Evolutionary conservation across 2,113 vertebrate species (phyloP).

Genomic region (Cephalopholis sonnerati): DNA sequence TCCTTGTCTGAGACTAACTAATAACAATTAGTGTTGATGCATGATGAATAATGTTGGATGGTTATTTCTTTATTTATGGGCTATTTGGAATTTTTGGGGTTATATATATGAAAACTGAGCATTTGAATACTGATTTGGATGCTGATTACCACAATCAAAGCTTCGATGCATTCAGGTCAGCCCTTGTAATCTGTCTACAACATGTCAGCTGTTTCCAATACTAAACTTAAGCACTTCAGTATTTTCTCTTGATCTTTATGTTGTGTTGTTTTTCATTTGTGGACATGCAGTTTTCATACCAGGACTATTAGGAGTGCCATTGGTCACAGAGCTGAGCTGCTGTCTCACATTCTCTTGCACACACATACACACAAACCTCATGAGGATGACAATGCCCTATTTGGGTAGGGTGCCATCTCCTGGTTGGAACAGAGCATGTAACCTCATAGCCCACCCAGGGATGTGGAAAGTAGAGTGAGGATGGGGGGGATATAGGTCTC

Average conservation of each 20-base stretch:
- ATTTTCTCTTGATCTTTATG: constrained; percentile 6
- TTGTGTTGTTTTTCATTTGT: not conserved
- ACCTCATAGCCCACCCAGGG: constrained; percentile 26
- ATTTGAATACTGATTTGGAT: too few relatives aligned
- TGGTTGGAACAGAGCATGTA: constrained; percentile 82
- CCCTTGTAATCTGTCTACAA: not conserved
- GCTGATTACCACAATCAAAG: too few relatives aligned
- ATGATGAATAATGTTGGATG: too few relatives aligned
- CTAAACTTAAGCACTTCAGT: not conserved
- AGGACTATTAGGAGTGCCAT: not conserved
- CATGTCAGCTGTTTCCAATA: not conserved
- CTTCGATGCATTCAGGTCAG: too few relatives aligned
- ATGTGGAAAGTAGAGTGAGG: not conserved
- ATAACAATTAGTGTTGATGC: too few relatives aligned
- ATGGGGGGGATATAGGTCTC: not conserved
- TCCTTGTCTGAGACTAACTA: too few relatives aligned
- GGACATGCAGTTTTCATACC: not conserved
- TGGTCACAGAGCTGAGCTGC: not conserved
- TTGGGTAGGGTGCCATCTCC: constrained; percentile 96
- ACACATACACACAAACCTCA: constrained; percentile 6
- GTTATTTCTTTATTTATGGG: too few relatives aligned
- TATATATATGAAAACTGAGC: too few relatives aligned
- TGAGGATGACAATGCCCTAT: constrained; percentile 67
- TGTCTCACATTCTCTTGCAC: not conserved
- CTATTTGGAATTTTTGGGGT: too few relatives aligned